Base-by-base conservation (phyloP, 1,140 invertebrate species). In the Drosophila gunungcola region DNA sequence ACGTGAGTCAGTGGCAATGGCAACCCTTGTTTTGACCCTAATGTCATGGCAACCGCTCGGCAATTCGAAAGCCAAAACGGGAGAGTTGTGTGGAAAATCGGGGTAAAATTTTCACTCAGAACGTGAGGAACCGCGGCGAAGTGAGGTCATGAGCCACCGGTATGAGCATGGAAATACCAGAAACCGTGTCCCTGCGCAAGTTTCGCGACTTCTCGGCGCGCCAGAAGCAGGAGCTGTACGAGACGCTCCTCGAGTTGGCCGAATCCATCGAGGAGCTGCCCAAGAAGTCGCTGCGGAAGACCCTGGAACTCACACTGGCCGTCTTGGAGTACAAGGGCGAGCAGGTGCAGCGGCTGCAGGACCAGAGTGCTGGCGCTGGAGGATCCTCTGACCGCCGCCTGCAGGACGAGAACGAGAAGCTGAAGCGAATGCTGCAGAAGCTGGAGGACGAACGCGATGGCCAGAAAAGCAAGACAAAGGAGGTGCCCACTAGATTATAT, bases 401-500 rank as follows among this genome's bases (percentile, higher is more conserved):
- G 25, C 75, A 86, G 38, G 91, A 91, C 48, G 91, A 92, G 42
- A 92, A 92, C 46, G 91, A 92, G 12, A 92, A 91, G 49, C 73
- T 92, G 2, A 85, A 91, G 54, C 68, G 80, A 13, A 92, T 91
- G 85, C 46, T 92, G 11, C 86, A 82, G 55, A 83, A 79, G 39
- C 68, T 92, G 16, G 91, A 91, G 49, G 76, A 79, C 16, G 91
- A 92, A 12, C 73, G 88, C 0, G 68, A 79, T 56, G 53, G 27
- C 0, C 64, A 78, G 0, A 92, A 90, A 36, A 36, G 13, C 2
- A 92, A 90, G 42, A 52, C 32, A 7, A 92, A 90, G 45, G 86
- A 92, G 61, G 82, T 91, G 6, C 32, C 51, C 48, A 9, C 3
- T 1, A 1, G 2, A n/a, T 32, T 42, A 46, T 1, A 25, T 49